Conservation (phyloP, 2,797 vertebrate species). For the Crax fasciolata region DNA sequence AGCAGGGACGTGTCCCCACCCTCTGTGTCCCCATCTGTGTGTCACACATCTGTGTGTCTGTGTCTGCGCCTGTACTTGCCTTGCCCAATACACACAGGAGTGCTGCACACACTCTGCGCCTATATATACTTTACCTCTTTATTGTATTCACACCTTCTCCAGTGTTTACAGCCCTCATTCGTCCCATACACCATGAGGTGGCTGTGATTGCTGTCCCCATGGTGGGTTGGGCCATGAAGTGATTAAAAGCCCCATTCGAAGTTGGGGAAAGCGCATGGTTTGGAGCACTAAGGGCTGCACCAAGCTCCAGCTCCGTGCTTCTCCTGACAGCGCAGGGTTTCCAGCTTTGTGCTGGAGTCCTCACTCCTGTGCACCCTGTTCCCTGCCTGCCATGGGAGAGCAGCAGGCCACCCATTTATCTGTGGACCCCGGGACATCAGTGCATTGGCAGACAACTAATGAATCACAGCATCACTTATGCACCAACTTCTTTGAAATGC, state of each 20-base stretch:
- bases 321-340: not conserved
- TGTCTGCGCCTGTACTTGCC: not conserved
- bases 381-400: not conserved
- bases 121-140: not conserved
- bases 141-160: not conserved
- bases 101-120: accelerated
- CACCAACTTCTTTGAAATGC: conserved; percentile 61
- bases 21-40: not conserved
- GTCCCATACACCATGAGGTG: not conserved
- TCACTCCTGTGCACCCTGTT: not conserved
- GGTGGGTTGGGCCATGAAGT: not conserved
- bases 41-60: not conserved
- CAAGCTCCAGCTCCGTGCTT: not conserved
- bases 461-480: conserved; percentile 38
- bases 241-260: not conserved
- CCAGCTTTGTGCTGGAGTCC: not conserved
- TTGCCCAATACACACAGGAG: not conserved
- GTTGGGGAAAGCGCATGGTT: not conserved
- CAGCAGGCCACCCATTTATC: not conserved
- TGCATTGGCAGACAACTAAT: not conserved
- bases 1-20: not conserved
- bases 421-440: not conserved
- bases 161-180: not conserved
- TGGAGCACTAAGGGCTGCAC: not conserved
- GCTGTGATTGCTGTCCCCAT: not conserved